A percentile compares a stretch with the other conserved stretches of the same genome.
Conservation (phyloP, 2,888 invertebrate genomes). For the Ditula angustiorana region DNA sequence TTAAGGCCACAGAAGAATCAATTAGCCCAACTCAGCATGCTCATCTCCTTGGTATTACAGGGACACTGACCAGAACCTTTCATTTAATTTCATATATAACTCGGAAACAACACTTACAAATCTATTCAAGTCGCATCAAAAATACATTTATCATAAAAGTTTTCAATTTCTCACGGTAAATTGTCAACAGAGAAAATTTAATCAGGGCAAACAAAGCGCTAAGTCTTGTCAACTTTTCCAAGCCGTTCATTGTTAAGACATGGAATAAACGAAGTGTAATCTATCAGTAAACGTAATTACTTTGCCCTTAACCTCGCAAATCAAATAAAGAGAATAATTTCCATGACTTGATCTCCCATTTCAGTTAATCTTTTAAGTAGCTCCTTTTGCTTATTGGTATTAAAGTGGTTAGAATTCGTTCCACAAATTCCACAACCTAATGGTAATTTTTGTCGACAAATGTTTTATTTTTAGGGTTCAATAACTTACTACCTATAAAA, state of each 20-base stretch:
- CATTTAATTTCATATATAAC: no score
- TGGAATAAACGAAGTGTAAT: slow-evolving; percentile 4
- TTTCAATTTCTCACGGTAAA: slow-evolving; percentile 1
- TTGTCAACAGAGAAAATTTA: slow-evolving; percentile 17
- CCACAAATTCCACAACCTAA: neutral
- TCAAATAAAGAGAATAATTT: slow-evolving; percentile 6
- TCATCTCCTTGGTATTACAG: no score
- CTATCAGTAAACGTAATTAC: slow-evolving; percentile 22
- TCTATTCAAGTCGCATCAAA: neutral
- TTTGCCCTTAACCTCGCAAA: neutral
- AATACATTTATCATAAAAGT: slow-evolving; percentile 6
- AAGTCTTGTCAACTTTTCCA: slow-evolving; percentile 10
- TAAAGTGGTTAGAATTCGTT: neutral
- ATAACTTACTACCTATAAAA: no score
- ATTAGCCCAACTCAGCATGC: no score
- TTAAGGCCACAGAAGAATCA: no score
- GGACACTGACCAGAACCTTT: no score
- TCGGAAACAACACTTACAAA: neutral
- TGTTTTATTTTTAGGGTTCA: neutral
- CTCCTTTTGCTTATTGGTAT: neutral
- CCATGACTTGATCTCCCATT: neutral
- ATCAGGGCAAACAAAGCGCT: slow-evolving; percentile 10
- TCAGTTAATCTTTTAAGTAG: neutral
- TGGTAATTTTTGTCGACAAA: neutral
- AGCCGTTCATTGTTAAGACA: slow-evolving; percentile 11